Evolutionary conservation across 2,888 invertebrate species (phyloP).

Genomic region (Hirtodrosophila alboralis): DNA sequence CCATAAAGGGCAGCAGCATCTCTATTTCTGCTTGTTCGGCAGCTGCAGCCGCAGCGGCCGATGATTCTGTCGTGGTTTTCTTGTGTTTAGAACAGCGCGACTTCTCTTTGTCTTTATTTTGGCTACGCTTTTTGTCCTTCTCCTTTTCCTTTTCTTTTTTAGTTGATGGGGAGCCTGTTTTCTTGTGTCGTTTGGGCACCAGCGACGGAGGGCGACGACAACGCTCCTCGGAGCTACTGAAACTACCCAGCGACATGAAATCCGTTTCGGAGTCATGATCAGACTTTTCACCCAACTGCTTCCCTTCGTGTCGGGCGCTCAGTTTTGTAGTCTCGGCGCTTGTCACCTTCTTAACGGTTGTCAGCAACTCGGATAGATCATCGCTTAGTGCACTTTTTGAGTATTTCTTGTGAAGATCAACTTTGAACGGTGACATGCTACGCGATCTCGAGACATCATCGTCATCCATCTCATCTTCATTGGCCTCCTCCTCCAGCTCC

Average conservation of each 20-base stretch:
- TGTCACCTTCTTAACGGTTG: slow-evolving; percentile 79
- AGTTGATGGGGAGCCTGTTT: slow-evolving; percentile 19
- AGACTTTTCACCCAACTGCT: slow-evolving; percentile 32
- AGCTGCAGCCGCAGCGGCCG: slow-evolving; percentile 71
- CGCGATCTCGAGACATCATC: slow-evolving; percentile 78
- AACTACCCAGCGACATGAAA: slow-evolving; percentile 78
- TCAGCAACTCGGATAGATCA: slow-evolving; percentile 80
- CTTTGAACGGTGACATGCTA: slow-evolving; percentile 83
- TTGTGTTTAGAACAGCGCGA: slow-evolving; percentile 51
- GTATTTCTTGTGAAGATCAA: slow-evolving; percentile 84
- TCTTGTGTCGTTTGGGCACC: slow-evolving; percentile 39
- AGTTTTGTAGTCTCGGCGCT: slow-evolving; percentile 59
- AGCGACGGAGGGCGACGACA: slow-evolving; percentile 22
- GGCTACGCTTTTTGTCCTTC: slow-evolving; percentile 13
- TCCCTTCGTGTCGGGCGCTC: slow-evolving; percentile 59
- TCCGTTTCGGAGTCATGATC: slow-evolving; percentile 76
- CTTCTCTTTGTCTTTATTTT: slow-evolving; percentile 46
- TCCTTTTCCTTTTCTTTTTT: slow-evolving; percentile 53
- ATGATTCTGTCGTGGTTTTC: slow-evolving; percentile 63
- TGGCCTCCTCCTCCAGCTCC: slow-evolving; percentile 76
- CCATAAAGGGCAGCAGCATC: slow-evolving; percentile 83
- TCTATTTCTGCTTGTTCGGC: slow-evolving; percentile 79
- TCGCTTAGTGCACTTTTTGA: slow-evolving; percentile 84
- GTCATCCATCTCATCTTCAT: slow-evolving; percentile 63
- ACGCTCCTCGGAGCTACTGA: slow-evolving; percentile 58